Evolutionary conservation across 2,797 vertebrate genomes (phyloP).

Genomic region (Cephalopachus bancanus): DNA sequence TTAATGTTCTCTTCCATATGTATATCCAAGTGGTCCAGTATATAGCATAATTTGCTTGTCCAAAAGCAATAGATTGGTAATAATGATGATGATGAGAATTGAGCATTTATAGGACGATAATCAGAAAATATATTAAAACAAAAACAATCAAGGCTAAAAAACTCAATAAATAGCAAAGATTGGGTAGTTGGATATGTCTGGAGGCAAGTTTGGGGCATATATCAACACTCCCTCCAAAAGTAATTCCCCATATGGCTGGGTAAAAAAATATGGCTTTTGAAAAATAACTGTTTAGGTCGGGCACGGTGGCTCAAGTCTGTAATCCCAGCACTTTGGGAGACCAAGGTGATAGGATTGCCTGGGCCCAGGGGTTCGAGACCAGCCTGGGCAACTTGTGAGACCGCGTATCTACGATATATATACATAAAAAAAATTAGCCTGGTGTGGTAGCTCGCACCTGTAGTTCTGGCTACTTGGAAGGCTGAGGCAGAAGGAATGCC

Average conservation of each 20-base stretch:
- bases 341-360: too few species aligned
- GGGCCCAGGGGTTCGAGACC: too few species aligned
- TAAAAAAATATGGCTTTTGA: background rate
- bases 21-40: background rate
- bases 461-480: too few species aligned
- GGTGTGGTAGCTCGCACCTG: too few species aligned
- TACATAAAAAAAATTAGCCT: too few species aligned
- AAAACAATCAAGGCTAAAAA: slow-evolving; percentile 50
- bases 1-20: background rate
- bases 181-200: background rate
- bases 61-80: background rate
- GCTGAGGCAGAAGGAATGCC: too few species aligned
- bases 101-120: slow-evolving; percentile 5
- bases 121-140: background rate
- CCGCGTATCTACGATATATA: too few species aligned
- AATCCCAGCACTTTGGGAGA: too few species aligned
- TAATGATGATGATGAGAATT: background rate
- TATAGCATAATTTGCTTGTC: background rate
- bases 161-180: background rate
- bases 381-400: too few species aligned
- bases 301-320: too few species aligned
- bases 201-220: background rate
- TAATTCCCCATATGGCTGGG: background rate
- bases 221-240: background rate
- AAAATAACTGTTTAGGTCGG: background rate